Conservation (phyloP, 2,113 vertebrate genomes). For the Carassius carassius region DNA sequence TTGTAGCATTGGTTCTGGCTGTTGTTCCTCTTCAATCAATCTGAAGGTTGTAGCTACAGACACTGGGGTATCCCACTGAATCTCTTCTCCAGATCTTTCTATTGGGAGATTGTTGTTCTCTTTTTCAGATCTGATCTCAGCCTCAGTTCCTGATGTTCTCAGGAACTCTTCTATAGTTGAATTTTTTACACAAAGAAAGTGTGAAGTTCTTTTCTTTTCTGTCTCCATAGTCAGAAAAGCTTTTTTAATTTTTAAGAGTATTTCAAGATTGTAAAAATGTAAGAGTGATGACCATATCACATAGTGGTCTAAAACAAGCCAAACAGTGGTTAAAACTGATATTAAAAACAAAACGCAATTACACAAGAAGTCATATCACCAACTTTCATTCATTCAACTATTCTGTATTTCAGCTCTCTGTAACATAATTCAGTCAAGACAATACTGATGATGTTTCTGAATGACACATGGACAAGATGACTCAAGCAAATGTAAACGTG, state of each 20-base stretch:
- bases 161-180: constrained; percentile 76
- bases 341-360: constrained; percentile 33
- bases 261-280: constrained; percentile 48
- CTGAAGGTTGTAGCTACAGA: not conserved
- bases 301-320: constrained; percentile 69
- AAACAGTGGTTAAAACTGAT: constrained; percentile 39
- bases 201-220: constrained; percentile 75
- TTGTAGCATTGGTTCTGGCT: not conserved
- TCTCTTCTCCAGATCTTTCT: not conserved
- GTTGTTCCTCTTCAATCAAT: not conserved
- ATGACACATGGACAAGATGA: constrained; percentile 59
- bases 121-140: constrained; percentile 50
- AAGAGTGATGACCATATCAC: constrained; percentile 75
- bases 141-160: constrained; percentile 65
- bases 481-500: constrained; percentile 67
- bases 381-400: constrained; percentile 36
- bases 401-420: constrained; percentile 19
- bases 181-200: constrained; percentile 78
- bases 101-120: constrained; percentile 16
- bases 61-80: not conserved
- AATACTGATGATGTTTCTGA: constrained; percentile 31
- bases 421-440: constrained; percentile 10
- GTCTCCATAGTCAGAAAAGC: constrained; percentile 65
- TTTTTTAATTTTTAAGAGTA: constrained; percentile 64
- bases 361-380: constrained; percentile 27